Percentiles rank a stretch among this genome's conserved stretches.
Evolutionary conservation across 2,797 vertebrate species (phyloP).

Genomic region (Cryptoblepharus egeriae): DNA sequence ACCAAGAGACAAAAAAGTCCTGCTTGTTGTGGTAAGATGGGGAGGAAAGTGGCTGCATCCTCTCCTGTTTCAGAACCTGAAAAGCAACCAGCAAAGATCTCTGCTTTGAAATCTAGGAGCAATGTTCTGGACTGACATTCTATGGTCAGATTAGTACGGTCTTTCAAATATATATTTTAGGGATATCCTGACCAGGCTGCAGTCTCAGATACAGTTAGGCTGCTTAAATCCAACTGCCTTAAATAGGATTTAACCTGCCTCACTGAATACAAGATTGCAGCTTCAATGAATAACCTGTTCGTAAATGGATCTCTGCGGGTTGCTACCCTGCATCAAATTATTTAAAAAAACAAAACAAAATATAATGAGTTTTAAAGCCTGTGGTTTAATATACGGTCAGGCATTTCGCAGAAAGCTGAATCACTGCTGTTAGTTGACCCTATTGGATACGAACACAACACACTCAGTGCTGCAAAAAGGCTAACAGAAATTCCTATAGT

Average conservation of each 20-base stretch:
- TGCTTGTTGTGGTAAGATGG: background rate
- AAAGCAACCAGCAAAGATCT: background rate
- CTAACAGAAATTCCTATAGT: conserved; percentile 25
- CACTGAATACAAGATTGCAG: background rate
- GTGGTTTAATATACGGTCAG: conserved; percentile 19
- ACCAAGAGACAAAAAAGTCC: background rate
- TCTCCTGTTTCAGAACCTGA: background rate
- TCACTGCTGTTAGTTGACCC: conserved; percentile 11
- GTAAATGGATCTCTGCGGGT: conserved; percentile 24
- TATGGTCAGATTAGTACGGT: background rate
- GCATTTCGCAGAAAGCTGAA: conserved; percentile 24
- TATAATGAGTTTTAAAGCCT: conserved; percentile 28
- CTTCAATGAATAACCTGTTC: conserved; percentile 12
- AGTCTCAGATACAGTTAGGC: background rate
- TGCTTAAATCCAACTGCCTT: background rate
- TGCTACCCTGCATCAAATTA: background rate
- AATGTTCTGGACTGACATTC: background rate
- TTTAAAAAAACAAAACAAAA: conserved; percentile 25
- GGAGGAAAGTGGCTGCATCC: background rate
- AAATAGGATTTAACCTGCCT: background rate
- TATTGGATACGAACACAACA: conserved; percentile 11
- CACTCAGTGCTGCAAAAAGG: background rate
- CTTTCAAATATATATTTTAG: background rate
- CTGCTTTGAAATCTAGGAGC: background rate
- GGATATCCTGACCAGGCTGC: background rate